Conservation (phyloP, 2,888 invertebrate species). For the Smittia sp. region DNA sequence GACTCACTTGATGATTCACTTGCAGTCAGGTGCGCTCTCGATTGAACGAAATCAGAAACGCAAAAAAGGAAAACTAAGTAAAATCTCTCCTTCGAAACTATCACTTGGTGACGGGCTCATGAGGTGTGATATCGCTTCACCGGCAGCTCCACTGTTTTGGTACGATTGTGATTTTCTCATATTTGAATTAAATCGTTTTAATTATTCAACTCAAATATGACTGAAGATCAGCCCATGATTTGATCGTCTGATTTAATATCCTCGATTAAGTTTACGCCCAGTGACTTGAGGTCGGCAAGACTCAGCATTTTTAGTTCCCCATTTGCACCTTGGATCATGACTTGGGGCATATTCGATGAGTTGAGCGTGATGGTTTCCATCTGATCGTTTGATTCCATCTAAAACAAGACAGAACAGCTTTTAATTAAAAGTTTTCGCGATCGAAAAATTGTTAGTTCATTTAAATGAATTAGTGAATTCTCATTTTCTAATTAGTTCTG, state of each 20-base stretch:
- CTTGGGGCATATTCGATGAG: slow-evolving; percentile 75
- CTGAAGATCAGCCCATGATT: slow-evolving; percentile 41
- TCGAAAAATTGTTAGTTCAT: neutral
- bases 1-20: no score
- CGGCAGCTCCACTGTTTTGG: neutral
- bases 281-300: slow-evolving; percentile 69
- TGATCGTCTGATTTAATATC: slow-evolving; percentile 38
- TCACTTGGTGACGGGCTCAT: slow-evolving; percentile 17
- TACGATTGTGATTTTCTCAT: neutral
- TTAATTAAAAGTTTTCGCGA: neutral
- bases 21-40: neutral
- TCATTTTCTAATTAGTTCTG: no score
- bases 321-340: slow-evolving; percentile 72
- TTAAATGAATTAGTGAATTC: no score
- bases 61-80: neutral
- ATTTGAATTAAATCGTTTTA: slow-evolving; percentile 38
- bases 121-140: neutral
- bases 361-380: slow-evolving; percentile 72
- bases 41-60: neutral
- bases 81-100: neutral
- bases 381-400: slow-evolving; percentile 75
- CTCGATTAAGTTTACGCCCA: slow-evolving; percentile 29
- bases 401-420: slow-evolving; percentile 43
- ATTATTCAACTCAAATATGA: slow-evolving; percentile 41
- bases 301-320: slow-evolving; percentile 80